These are phyloP conservation scores for Polydrusus cervinus DNA, from an alignment of 2,888 invertebrate genomes.

Conservation along the genomic window DNA sequence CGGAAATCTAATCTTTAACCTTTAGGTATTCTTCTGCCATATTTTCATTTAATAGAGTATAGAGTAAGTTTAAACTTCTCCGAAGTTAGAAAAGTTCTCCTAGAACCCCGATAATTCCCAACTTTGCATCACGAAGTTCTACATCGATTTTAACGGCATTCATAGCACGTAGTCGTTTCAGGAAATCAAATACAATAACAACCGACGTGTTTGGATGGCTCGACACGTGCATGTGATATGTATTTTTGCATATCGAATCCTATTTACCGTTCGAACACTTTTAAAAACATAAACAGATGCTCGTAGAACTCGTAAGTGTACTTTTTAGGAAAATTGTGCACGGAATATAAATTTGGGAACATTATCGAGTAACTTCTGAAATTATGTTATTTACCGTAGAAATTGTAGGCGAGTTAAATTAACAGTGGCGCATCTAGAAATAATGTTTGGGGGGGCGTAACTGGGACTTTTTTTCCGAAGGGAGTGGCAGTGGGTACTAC, in stretches of 20 bases:
- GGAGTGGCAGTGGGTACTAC: no score
- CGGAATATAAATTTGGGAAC: slow-evolving; percentile 13
- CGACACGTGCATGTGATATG: slow-evolving; percentile 47
- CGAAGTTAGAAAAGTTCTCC: slow-evolving; percentile 58
- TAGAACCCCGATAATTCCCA: not conserved
- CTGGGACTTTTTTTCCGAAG: no score
- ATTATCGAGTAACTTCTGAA: not conserved
- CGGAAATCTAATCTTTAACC: no score
- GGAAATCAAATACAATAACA: slow-evolving; percentile 54
- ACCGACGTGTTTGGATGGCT: slow-evolving; percentile 39
- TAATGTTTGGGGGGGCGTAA: no score
- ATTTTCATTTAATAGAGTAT: no score
- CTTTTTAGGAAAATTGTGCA: slow-evolving; percentile 20
- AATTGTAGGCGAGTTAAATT: no score
- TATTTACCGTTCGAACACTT: slow-evolving; percentile 49
- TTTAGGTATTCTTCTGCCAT: no score
- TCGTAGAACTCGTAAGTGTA: slow-evolving; percentile 34
- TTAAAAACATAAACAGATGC: slow-evolving; percentile 48
- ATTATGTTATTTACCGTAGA: not conserved
- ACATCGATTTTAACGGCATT: slow-evolving; percentile 6
- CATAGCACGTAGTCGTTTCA: slow-evolving; percentile 34
- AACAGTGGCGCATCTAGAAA: no score
- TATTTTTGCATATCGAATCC: slow-evolving; percentile 51
- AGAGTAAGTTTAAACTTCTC: not conserved
- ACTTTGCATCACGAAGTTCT: not conserved